Conservation (phyloP, 2,113 vertebrate species). For the Oncorhynchus keta region DNA sequence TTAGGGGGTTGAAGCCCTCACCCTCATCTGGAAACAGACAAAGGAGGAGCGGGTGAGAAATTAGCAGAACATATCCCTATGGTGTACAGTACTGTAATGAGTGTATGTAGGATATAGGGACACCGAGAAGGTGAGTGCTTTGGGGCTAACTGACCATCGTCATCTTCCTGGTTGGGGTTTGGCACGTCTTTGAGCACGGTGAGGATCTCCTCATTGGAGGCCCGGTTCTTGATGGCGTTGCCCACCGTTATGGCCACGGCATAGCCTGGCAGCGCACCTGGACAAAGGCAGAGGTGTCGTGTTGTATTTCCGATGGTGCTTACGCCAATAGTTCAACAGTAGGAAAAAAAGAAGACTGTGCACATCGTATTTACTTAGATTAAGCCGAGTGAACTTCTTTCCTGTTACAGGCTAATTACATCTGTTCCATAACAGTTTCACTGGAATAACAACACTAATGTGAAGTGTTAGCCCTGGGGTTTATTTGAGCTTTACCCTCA, state of each 20-base stretch:
- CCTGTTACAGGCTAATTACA: no score
- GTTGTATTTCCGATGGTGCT: background rate
- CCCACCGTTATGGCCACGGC: conserved; percentile 79
- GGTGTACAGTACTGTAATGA: no score
- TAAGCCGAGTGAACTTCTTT: no score
- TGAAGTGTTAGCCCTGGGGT: no score
- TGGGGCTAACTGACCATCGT: conserved; percentile 85
- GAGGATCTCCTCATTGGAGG: conserved; percentile 92
- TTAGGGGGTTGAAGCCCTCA: conserved; percentile 93
- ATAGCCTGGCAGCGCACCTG: conserved; percentile 91
- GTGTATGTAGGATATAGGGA: no score
- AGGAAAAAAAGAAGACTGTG: no score
- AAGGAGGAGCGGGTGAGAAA: background rate
- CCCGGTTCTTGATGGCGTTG: conserved; percentile 96
- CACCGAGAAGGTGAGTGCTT: background rate
- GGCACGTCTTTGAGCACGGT: conserved; percentile 90
- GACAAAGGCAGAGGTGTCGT: conserved; percentile 2
- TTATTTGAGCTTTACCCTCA: no score
- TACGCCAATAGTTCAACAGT: no score
- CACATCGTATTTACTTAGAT: no score
- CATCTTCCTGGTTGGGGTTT: conserved; percentile 96
- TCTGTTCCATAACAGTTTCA: no score
- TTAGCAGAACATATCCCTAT: background rate
- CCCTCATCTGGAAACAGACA: conserved; percentile 82
- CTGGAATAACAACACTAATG: no score